These are phyloP conservation scores for Pelodytes ibericus DNA, from an alignment of 2,797 vertebrate genomes.

Conservation along the genomic window DNA sequence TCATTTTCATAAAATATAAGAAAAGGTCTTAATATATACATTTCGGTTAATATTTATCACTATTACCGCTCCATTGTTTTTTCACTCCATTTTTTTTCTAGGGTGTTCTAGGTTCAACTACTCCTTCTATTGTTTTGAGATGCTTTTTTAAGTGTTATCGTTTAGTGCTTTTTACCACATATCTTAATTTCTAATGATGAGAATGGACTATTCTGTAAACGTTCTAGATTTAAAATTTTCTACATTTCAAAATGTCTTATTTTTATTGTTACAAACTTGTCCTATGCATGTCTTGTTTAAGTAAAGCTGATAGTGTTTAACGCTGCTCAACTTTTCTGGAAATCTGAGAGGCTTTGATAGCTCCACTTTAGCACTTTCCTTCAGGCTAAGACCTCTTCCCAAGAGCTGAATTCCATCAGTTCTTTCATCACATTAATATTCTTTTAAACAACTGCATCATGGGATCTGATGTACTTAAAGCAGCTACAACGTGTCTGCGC, in stretches of 20 bases:
- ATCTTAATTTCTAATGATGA: not conserved
- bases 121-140: too few species aligned
- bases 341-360: slow-evolving; percentile 2
- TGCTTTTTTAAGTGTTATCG: too few species aligned
- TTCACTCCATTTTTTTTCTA: too few species aligned
- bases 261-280: not conserved
- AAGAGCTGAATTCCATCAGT: slow-evolving; percentile 66
- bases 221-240: not conserved
- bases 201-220: not conserved
- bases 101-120: too few species aligned
- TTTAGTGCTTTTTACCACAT: too few species aligned
- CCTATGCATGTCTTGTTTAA: not conserved
- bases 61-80: too few species aligned
- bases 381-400: slow-evolving; percentile 59
- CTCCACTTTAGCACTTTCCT: slow-evolving; percentile 49
- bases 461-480: slow-evolving; percentile 61
- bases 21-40: too few species aligned
- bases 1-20: too few species aligned
- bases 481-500: slow-evolving; percentile 58
- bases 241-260: not conserved
- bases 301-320: not conserved
- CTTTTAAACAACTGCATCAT: slow-evolving; percentile 63
- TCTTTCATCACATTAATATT: slow-evolving; percentile 69
- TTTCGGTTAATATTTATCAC: too few species aligned
- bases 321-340: slow-evolving; percentile 11